Conservation (phyloP, 2,797 vertebrate species). For the Vireo griseus region DNA sequence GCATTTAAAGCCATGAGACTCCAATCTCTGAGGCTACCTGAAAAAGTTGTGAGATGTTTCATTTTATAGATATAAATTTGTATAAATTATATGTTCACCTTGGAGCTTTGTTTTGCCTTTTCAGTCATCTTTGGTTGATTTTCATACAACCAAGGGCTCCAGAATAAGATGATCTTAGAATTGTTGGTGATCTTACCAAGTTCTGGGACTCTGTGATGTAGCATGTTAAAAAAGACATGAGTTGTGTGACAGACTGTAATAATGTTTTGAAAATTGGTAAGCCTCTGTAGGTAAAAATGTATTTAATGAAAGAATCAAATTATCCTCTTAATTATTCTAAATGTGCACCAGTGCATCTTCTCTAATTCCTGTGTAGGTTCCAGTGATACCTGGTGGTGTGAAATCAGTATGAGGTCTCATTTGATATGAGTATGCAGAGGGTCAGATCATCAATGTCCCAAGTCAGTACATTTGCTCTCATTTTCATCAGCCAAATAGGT, state of each 20-base stretch:
- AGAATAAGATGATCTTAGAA: neutral
- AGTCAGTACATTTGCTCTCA: neutral
- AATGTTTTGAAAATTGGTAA: neutral
- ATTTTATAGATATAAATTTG: neutral
- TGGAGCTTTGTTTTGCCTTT: neutral
- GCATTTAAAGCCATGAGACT: neutral
- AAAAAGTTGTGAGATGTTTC: neutral
- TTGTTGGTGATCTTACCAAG: neutral
- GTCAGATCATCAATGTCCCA: neutral
- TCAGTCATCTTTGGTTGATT: neutral
- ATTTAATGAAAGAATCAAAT: neutral
- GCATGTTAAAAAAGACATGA: neutral
- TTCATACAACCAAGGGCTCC: neutral
- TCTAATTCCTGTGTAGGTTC: neutral
- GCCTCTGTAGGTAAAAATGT: neutral
- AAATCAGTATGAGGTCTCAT: neutral
- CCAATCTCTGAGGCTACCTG: neutral
- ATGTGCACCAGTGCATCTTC: neutral
- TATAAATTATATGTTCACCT: neutral
- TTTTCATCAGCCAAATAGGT: neutral
- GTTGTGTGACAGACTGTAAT: neutral
- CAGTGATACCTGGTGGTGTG: neutral
- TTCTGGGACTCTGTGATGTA: neutral
- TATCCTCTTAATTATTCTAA: neutral
- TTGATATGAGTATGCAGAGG: neutral